Evolutionary conservation across 2,113 vertebrate genomes (phyloP).

Genomic region (Nesospiza acunhae): DNA sequence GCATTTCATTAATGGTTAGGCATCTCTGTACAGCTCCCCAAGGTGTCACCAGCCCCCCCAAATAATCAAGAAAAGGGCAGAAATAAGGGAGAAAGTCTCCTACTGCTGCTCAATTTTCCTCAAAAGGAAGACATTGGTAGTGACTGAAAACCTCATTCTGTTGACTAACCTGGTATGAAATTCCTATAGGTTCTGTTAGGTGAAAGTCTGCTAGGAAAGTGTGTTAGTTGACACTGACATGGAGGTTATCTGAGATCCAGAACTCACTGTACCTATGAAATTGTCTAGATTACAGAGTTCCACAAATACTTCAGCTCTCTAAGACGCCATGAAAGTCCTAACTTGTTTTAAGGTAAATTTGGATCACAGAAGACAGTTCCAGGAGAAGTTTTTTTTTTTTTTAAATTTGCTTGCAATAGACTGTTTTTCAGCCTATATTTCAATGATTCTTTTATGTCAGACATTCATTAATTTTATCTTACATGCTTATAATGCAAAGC

Average conservation of each 20-base stretch:
- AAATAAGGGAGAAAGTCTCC: background rate
- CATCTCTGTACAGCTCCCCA: background rate
- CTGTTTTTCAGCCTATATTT: background rate
- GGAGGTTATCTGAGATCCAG: background rate
- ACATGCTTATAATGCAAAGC: background rate
- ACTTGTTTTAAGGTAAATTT: background rate
- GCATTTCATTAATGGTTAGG: background rate
- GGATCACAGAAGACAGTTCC: background rate
- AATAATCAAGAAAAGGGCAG: background rate
- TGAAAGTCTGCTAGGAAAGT: background rate
- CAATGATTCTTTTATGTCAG: background rate
- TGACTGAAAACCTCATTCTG: background rate
- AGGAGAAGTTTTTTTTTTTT: background rate
- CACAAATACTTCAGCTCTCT: background rate
- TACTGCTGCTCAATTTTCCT: background rate
- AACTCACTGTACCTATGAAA: background rate
- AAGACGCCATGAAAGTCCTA: background rate
- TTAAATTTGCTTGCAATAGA: background rate
- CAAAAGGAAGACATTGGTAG: background rate
- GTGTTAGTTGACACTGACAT: background rate
- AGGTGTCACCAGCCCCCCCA: background rate
- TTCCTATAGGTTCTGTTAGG: background rate
- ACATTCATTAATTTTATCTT: background rate
- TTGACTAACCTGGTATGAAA: background rate
- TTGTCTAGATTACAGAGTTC: background rate